These are phyloP conservation scores for Orchestia grillus DNA, from an alignment of 1,140 invertebrate genomes.

Conservation along the genomic window DNA sequence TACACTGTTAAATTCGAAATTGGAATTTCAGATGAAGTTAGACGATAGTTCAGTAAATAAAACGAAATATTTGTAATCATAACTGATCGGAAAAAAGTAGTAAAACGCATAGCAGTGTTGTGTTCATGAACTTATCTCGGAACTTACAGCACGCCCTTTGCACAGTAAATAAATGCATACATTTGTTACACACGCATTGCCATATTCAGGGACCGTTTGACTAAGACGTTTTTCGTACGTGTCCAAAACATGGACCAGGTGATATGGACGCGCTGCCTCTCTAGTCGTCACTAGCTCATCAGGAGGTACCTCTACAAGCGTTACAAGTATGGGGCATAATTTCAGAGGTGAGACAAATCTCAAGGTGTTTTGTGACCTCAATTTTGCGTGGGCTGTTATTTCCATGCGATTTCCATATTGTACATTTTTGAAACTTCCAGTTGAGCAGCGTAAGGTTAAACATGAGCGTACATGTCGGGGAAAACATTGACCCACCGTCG, in stretches of 20 bases:
- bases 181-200: background rate
- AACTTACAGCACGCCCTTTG: background rate
- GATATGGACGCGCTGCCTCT: background rate
- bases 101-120: too few relatives aligned
- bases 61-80: background rate
- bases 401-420: too few relatives aligned
- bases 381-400: too few relatives aligned
- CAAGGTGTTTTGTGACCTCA: too few relatives aligned
- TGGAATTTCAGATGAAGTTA: background rate
- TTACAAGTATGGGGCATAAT: background rate
- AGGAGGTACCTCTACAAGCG: background rate
- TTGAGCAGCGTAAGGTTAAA: too few relatives aligned
- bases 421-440: too few relatives aligned
- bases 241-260: background rate
- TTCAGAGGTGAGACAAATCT: too few relatives aligned
- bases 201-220: background rate
- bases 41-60: background rate
- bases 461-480: background rate
- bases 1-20: background rate
- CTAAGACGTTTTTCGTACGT: background rate
- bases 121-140: too few relatives aligned
- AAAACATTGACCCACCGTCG: background rate
- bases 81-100: background rate
- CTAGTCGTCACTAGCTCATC: background rate
- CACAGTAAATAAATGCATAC: background rate